These are phyloP conservation scores for Sebastes minor DNA, from an alignment of 2,797 vertebrate genomes.

Conservation along the genomic window DNA sequence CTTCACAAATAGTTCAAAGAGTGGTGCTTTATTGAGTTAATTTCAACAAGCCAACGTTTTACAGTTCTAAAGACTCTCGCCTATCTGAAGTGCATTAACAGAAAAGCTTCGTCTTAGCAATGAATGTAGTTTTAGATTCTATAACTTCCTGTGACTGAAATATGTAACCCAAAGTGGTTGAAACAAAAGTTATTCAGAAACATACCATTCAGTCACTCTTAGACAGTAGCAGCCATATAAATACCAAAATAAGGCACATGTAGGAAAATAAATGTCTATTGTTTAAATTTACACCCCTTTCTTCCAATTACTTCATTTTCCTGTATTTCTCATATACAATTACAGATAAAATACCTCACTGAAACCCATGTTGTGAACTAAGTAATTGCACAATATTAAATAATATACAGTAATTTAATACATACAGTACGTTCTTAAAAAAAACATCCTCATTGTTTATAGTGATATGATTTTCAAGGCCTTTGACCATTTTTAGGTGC, in stretches of 20 bases:
- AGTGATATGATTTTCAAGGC: background rate
- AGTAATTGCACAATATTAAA: background rate
- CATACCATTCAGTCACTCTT: background rate
- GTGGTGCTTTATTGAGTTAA: constrained; percentile 15
- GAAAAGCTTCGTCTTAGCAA: background rate
- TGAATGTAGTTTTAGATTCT: background rate
- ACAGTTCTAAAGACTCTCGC: background rate
- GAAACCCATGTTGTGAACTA: background rate
- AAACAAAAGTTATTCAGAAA: background rate
- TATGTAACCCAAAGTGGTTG: background rate
- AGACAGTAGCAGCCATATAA: constrained; percentile 19
- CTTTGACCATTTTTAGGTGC: background rate
- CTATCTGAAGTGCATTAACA: background rate
- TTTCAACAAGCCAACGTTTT: background rate
- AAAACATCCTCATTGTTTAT: background rate
- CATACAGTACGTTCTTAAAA: background rate
- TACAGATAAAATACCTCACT: constrained; percentile 4
- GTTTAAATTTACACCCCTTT: background rate
- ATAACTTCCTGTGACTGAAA: background rate
- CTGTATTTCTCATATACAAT: background rate
- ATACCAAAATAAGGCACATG: constrained; percentile 63
- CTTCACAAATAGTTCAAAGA: background rate
- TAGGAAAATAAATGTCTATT: constrained; percentile 55
- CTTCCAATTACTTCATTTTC: background rate
- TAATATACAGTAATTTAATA: background rate